phyloP scores from a whole-genome alignment of 2,113 vertebrate genomes.

The Hippopotamus amphibius region DNA sequence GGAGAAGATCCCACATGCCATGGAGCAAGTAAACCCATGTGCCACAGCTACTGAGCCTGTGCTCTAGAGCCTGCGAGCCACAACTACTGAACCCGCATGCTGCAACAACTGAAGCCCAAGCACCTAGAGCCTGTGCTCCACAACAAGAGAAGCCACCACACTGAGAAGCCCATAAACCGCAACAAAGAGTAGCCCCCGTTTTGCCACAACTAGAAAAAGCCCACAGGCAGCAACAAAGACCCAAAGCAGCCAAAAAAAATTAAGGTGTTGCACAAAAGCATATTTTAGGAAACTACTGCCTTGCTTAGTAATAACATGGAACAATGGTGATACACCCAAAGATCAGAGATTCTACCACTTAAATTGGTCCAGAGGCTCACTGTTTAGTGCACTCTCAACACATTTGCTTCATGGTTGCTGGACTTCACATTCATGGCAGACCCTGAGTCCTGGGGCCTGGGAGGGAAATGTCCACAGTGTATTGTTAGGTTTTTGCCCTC shows the following conservation, averaged over 20 bases:
- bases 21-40: no score
- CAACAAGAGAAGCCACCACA: no score
- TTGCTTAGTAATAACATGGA: not conserved
- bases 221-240: no score
- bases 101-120: no score
- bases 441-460: not conserved
- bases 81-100: no score
- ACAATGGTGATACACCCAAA: not conserved
- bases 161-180: no score
- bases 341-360: not conserved
- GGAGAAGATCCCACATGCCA: no score
- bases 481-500: not conserved
- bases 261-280: not conserved
- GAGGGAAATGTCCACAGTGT: not conserved
- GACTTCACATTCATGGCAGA: not conserved
- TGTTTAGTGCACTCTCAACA: not conserved
- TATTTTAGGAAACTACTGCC: slow-evolving; percentile 11
- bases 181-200: no score
- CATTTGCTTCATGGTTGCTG: not conserved
- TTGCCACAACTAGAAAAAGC: no score
- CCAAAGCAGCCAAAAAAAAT: not conserved
- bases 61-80: no score
- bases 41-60: no score
- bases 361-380: not conserved
- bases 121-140: no score